Evolutionary conservation across 2,113 vertebrate genomes (phyloP).

Genomic region (Heterocephalus glaber): DNA sequence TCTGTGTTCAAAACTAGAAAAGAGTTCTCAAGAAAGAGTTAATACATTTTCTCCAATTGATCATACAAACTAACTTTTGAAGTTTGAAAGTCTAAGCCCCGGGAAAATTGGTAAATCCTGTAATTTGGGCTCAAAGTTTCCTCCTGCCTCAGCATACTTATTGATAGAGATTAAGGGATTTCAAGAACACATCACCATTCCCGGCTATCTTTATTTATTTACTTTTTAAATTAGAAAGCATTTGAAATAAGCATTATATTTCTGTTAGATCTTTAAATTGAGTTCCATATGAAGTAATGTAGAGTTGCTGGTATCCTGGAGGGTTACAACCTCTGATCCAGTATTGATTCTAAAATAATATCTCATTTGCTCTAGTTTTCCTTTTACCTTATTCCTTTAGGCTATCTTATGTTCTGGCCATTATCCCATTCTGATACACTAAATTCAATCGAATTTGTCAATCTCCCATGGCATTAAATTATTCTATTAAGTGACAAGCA

Average conservation of each 20-base stretch:
- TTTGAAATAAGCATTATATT: neutral
- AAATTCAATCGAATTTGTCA: neutral
- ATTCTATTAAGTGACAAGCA: neutral
- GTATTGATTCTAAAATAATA: neutral
- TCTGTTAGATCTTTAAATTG: neutral
- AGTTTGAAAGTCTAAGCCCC: neutral
- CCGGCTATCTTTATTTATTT: neutral
- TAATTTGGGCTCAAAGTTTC: neutral
- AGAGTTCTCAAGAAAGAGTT: neutral
- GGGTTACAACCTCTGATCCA: neutral
- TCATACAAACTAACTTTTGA: neutral
- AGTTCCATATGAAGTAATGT: neutral
- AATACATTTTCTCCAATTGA: neutral
- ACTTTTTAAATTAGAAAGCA: neutral
- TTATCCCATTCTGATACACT: neutral
- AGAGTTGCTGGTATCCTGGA: neutral
- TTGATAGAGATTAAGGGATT: neutral
- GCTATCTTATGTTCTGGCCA: neutral
- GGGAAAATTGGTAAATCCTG: neutral
- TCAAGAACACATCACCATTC: neutral
- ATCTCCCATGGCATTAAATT: neutral
- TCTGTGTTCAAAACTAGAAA: neutral
- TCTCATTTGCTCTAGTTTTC: neutral
- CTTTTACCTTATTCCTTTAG: neutral
- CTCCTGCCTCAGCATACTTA: neutral